Percentiles rank a stretch among this genome's conserved stretches.
These are phyloP conservation scores for Drosophila picticornis DNA, from an alignment of 2,888 invertebrate genomes.

Conservation along the genomic window DNA sequence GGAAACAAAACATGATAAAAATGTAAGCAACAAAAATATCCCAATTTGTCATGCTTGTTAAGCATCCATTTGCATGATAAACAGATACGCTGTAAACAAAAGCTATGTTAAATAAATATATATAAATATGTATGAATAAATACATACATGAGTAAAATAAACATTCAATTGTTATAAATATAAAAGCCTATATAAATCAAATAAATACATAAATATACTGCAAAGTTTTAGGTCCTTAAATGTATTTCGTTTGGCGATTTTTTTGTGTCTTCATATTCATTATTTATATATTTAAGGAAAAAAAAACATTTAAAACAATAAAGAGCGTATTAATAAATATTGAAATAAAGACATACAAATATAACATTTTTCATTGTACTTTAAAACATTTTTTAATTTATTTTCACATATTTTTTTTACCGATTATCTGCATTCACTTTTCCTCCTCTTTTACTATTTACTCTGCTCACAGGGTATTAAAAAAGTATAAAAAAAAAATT, in stretches of 20 bases:
- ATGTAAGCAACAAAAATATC: conserved; percentile 9
- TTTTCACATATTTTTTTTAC: background rate
- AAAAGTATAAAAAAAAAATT: conserved; percentile 17
- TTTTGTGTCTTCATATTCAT: background rate
- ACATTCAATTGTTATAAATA: conserved; percentile 12
- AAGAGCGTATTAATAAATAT: background rate
- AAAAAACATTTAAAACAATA: background rate
- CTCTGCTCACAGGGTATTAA: conserved; percentile 22
- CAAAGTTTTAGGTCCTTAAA: background rate
- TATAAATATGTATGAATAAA: background rate
- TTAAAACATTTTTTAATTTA: background rate
- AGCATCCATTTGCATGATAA: background rate
- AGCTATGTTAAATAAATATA: background rate
- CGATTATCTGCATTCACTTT: background rate
- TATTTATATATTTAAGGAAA: background rate
- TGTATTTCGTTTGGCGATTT: background rate
- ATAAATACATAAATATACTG: background rate
- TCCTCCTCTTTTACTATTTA: too few relatives aligned
- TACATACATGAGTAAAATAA: background rate
- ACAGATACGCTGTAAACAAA: conserved; percentile 18
- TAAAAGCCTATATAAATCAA: background rate
- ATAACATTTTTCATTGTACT: background rate
- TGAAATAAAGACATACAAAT: background rate
- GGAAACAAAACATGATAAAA: conserved; percentile 45
- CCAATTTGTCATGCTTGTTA: conserved; percentile 19